Evolutionary conservation across 2,888 invertebrate species (phyloP), one percentile per base, ranked within the genome.

Genomic region (Dascillus cervinus): DNA sequence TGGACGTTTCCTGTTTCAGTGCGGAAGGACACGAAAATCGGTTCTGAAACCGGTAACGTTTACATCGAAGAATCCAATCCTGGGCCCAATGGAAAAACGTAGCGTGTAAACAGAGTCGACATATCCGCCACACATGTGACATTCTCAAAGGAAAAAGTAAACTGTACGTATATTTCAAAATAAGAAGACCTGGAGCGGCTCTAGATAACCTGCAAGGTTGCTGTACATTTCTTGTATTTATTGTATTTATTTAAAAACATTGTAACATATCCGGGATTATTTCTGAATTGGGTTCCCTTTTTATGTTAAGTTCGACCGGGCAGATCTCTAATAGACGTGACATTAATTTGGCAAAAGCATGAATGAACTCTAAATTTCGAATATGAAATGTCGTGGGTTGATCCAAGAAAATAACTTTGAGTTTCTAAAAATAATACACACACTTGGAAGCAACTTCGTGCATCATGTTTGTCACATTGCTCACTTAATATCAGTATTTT

Each of bases 1-100:
- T 34, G 32, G 29, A 37, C 35, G 36, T 45, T 48, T 54, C 53
- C 50, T 53, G 50, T 64, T 64, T 34, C 61, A 66, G 62, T 62
- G 46, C 58, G 66, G 51, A 63, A 65, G 53, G 62, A 64, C 49
- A 58, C 58, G 44, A 58, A 61, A 47, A 55, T 57, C 43, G 55
- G 58, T 26, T 48, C 53, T 34, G 56, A 58, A 32, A 56, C 49
- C 30, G 65, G 65, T 23, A 67, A 67, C 49, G 65, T 67, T 37
- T 67, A 67, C 55, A 67, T 65, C 43, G 64, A 66, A 52, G 65
- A 65, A 44, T 50, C 51, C 33, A 46, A 47, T 41, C 39, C 43
- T 22, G 27, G 34, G 19, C 32, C 28, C 38, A 53, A 49, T 39
- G 48, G 53, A 26, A 56, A 57, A 37, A 54, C 54, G 42, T 49